phyloP scores from a whole-genome alignment of 1,140 invertebrate genomes.

The Ostrea edulis region DNA sequence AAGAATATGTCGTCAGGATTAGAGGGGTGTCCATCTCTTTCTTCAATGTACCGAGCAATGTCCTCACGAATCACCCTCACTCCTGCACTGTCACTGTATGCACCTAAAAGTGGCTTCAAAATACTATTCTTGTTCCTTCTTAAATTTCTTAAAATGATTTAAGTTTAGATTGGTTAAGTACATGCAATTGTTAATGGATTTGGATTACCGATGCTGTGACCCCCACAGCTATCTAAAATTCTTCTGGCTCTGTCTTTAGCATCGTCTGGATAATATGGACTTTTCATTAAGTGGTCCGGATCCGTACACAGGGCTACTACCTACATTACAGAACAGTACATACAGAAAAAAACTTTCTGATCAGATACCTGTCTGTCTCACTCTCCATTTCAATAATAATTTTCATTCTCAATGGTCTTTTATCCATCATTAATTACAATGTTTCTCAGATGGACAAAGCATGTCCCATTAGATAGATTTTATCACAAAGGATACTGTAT shows the following conservation, averaged over 20 bases:
- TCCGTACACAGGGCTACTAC: slow-evolving; percentile 86
- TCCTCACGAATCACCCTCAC: slow-evolving; percentile 95
- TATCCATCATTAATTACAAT: too few species aligned
- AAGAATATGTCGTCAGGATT: slow-evolving; percentile 92
- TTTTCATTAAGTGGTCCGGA: slow-evolving; percentile 85
- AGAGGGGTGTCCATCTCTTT: slow-evolving; percentile 89
- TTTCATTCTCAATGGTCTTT: too few species aligned
- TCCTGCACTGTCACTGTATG: slow-evolving; percentile 96
- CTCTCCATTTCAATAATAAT: too few species aligned
- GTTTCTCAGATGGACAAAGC: too few species aligned
- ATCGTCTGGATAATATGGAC: slow-evolving; percentile 89
- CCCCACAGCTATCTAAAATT: slow-evolving; percentile 90
- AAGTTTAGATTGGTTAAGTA: not conserved
- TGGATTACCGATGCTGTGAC: slow-evolving; percentile 80
- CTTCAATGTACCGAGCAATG: slow-evolving; percentile 92
- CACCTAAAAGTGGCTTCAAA: slow-evolving; percentile 81
- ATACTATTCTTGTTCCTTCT: not conserved
- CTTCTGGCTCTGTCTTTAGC: slow-evolving; percentile 88
- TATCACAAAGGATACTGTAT: too few species aligned
- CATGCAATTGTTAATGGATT: not conserved
- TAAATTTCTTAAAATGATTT: not conserved
- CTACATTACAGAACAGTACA: slow-evolving; percentile 56
- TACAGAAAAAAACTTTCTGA: not conserved
- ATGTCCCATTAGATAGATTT: too few species aligned
- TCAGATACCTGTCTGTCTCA: not conserved